Conservation (phyloP, 2,888 invertebrate species). For the Drosophila colorata region DNA sequence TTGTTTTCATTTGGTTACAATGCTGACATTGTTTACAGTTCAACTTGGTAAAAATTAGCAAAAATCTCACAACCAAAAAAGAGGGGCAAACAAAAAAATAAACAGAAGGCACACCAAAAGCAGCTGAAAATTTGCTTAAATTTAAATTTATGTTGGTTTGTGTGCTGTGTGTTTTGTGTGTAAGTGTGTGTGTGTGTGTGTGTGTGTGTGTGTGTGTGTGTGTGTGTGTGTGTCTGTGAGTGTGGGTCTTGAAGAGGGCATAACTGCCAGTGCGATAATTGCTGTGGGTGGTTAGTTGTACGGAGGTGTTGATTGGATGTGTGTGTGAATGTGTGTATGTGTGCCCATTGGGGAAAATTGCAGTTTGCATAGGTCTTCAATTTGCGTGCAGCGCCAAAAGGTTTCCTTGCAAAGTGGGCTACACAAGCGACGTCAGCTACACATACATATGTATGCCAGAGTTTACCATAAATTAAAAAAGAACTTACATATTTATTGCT, state of each 20-base stretch:
- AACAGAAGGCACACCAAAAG: conserved; percentile 23
- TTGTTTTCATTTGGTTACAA: conserved; percentile 79
- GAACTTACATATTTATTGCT: background rate
- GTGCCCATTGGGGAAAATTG: conserved; percentile 21
- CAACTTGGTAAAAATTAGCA: conserved; percentile 77
- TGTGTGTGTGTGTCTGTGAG: no score
- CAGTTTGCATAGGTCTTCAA: conserved; percentile 35
- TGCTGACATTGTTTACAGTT: conserved; percentile 80
- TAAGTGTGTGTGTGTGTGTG: conserved; percentile 9
- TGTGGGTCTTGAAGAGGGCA: background rate
- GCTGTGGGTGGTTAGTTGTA: conserved; percentile 42
- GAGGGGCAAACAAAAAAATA: conserved; percentile 10
- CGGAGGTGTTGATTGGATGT: conserved; percentile 34
- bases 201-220: conserved; percentile 12
- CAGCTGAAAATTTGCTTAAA: conserved; percentile 53
- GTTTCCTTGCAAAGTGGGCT: background rate
- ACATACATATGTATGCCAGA: background rate
- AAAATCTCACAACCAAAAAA: conserved; percentile 64
- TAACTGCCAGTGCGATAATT: conserved; percentile 54
- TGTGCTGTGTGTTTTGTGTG: conserved; percentile 16
- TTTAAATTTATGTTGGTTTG: conserved; percentile 62
- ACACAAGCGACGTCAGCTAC: background rate
- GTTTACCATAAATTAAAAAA: background rate
- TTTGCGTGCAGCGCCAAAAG: conserved; percentile 2
- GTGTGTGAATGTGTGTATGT: background rate